Percentiles rank a stretch among this genome's conserved stretches.
Conservation (phyloP, 2,113 vertebrate genomes). For the Anolis sagrei region DNA sequence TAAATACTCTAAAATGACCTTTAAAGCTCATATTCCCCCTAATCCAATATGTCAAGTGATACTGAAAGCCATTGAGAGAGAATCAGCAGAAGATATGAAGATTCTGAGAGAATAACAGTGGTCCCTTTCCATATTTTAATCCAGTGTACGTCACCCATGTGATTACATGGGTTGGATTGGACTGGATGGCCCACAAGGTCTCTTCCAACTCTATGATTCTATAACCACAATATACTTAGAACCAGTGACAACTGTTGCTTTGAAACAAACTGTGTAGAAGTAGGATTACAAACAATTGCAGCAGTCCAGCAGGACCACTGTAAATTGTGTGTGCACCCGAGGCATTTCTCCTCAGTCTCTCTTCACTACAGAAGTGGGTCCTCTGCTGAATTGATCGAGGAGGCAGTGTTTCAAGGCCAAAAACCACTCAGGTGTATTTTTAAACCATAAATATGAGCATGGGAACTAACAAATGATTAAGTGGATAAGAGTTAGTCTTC, state of each 20-base stretch:
- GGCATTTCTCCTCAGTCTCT: background rate
- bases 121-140: background rate
- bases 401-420: background rate
- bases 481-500: background rate
- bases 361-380: background rate
- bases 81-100: background rate
- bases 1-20: too few species aligned
- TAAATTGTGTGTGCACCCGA: background rate
- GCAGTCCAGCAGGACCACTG: background rate
- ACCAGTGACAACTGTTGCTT: too few species aligned
- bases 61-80: background rate
- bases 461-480: background rate
- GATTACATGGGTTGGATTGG: too few species aligned
- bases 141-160: background rate
- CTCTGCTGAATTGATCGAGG: background rate
- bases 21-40: too few species aligned
- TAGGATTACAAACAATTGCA: background rate
- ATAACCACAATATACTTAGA: background rate
- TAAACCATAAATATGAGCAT: background rate
- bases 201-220: too few species aligned
- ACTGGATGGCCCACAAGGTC: too few species aligned
- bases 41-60: background rate
- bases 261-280: too few species aligned
- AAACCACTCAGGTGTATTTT: background rate
- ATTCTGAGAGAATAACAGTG: background rate